These are phyloP conservation scores for Camponotus fellah DNA, from an alignment of 2,888 invertebrate species.

Conservation along the genomic window DNA sequence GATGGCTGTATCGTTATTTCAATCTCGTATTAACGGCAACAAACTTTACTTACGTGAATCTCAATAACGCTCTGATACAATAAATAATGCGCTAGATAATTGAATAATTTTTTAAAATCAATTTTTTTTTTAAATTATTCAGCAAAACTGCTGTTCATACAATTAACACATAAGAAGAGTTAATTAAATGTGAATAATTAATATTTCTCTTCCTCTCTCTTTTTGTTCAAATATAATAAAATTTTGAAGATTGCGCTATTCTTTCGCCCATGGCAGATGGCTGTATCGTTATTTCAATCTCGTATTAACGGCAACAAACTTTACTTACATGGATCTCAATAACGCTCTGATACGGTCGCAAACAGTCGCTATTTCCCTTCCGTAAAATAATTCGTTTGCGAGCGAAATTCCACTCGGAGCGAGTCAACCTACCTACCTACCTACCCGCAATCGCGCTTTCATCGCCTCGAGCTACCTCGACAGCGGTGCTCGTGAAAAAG, in stretches of 20 bases:
- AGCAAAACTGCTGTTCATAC: too few species aligned
- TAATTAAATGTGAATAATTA: not conserved
- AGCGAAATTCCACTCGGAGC: slow-evolving; percentile 16
- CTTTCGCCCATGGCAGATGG: too few species aligned
- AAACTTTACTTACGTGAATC: too few species aligned
- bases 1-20: too few species aligned
- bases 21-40: too few species aligned
- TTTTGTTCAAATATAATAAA: not conserved
- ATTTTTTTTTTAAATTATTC: too few species aligned
- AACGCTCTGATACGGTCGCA: not conserved
- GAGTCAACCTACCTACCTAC: slow-evolving; percentile 13
- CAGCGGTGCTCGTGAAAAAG: slow-evolving; percentile 59
- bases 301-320: not conserved
- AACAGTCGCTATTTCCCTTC: not conserved
- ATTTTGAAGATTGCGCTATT: not conserved
- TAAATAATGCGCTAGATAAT: too few species aligned
- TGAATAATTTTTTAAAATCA: too few species aligned
- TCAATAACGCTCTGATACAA: too few species aligned
- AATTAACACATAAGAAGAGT: not conserved
- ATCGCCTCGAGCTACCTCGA: slow-evolving; percentile 40
- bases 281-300: too few species aligned
- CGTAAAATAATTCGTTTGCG: slow-evolving; percentile 23
- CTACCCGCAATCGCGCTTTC: slow-evolving; percentile 57
- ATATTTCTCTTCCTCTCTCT: too few species aligned
- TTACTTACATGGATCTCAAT: not conserved